These are phyloP conservation scores for Drosophila fungiperda DNA, from an alignment of 2,888 invertebrate genomes.

Conservation along the genomic window DNA sequence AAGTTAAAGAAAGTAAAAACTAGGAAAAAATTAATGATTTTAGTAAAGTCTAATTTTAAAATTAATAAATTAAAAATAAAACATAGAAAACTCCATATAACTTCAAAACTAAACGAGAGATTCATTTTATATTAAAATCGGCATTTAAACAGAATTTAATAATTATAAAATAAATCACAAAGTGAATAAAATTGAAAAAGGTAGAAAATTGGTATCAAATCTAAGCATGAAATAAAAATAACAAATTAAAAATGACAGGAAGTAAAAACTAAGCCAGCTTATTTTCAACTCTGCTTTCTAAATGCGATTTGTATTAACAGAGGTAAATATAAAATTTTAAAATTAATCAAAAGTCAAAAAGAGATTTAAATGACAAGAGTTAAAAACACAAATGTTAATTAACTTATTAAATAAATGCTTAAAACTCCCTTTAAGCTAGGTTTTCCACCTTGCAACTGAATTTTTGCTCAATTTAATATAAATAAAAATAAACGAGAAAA, in stretches of 20 bases:
- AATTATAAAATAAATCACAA: not conserved
- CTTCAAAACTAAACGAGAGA: too few species aligned
- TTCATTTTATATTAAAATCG: not conserved
- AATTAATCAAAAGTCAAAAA: not conserved
- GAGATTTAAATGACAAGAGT: not conserved
- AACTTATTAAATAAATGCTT: not conserved
- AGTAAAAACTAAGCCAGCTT: not conserved
- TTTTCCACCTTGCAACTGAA: not conserved
- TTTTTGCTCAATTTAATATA: not conserved
- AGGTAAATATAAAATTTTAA: not conserved
- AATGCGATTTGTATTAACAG: not conserved
- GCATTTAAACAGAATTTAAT: not conserved
- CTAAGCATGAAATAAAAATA: not conserved
- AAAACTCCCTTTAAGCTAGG: not conserved
- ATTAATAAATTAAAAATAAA: not conserved
- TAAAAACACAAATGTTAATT: not conserved
- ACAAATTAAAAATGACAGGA: not conserved
- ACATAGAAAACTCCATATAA: not conserved
- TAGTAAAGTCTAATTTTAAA: not conserved
- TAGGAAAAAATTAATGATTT: not conserved
- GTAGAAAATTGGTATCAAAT: not conserved
- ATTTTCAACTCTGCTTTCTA: not conserved
- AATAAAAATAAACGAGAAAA: not conserved
- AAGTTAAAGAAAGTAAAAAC: not conserved
- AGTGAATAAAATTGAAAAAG: not conserved